These are phyloP conservation scores for Sylvia atricapilla DNA, from an alignment of 2,113 vertebrate genomes.

Conservation along the genomic window DNA sequence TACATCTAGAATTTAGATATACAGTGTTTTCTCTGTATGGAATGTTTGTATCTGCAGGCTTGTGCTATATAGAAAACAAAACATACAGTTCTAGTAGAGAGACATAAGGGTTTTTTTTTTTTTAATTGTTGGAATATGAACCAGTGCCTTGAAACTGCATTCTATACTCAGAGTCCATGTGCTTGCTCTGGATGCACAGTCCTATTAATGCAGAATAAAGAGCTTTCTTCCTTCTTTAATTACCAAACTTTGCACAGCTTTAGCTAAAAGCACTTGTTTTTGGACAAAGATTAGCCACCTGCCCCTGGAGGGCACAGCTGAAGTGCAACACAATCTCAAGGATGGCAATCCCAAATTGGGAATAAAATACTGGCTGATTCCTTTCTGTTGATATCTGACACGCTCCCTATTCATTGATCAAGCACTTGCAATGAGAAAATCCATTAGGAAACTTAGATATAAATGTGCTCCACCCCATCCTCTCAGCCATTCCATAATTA, in stretches of 20 bases:
- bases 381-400: neutral
- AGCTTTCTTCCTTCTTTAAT: neutral
- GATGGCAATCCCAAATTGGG: accelerated
- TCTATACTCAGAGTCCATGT: neutral
- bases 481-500: neutral
- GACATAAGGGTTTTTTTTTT: neutral
- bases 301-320: neutral
- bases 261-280: neutral
- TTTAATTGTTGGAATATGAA: neutral
- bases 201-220: neutral
- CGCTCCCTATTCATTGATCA: accelerated
- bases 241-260: neutral
- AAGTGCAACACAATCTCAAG: neutral
- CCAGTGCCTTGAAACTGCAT: neutral
- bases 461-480: neutral
- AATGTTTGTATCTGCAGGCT: neutral
- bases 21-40: accelerated
- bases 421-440: neutral
- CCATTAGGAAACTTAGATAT: neutral
- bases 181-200: neutral
- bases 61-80: neutral
- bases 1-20: neutral
- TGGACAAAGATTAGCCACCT: neutral
- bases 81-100: neutral
- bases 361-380: neutral